phyloP scores from a whole-genome alignment of 2,888 invertebrate genomes.

The Lobophora halterata region DNA sequence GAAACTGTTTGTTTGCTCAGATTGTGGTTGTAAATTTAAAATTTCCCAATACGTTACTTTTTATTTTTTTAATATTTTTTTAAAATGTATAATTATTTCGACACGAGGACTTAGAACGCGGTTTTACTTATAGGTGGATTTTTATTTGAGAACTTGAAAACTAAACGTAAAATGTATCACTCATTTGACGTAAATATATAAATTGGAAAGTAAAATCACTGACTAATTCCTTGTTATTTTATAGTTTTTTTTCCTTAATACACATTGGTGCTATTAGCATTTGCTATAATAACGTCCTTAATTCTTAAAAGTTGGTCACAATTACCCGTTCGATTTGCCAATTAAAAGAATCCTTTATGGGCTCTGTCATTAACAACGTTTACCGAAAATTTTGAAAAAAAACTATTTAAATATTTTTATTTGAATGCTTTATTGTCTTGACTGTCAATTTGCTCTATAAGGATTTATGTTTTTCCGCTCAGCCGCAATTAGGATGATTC shows the following conservation, averaged over 20 bases:
- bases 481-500: slow-evolving; percentile 1
- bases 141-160: too few relatives aligned
- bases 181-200: neutral
- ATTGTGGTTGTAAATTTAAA: slow-evolving; percentile 61
- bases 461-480: slow-evolving; percentile 4
- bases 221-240: slow-evolving; percentile 10
- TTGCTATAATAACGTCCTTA: slow-evolving; percentile 45
- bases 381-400: slow-evolving; percentile 27
- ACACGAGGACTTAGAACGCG: neutral
- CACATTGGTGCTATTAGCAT: slow-evolving; percentile 72
- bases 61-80: slow-evolving; percentile 33
- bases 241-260: slow-evolving; percentile 42
- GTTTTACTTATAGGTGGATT: slow-evolving; percentile 1
- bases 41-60: slow-evolving; percentile 32
- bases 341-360: slow-evolving; percentile 1
- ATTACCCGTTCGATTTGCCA: too few relatives aligned
- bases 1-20: slow-evolving; percentile 64
- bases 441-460: neutral
- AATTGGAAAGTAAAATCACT: slow-evolving; percentile 8
- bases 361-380: too few relatives aligned
- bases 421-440: neutral
- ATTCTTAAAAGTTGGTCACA: slow-evolving; percentile 27
- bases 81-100: slow-evolving; percentile 17
- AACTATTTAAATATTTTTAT: neutral
- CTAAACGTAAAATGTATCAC: too few relatives aligned